phyloP scores from a whole-genome alignment of 2,888 invertebrate species.

The Drosophila villosipedis region DNA sequence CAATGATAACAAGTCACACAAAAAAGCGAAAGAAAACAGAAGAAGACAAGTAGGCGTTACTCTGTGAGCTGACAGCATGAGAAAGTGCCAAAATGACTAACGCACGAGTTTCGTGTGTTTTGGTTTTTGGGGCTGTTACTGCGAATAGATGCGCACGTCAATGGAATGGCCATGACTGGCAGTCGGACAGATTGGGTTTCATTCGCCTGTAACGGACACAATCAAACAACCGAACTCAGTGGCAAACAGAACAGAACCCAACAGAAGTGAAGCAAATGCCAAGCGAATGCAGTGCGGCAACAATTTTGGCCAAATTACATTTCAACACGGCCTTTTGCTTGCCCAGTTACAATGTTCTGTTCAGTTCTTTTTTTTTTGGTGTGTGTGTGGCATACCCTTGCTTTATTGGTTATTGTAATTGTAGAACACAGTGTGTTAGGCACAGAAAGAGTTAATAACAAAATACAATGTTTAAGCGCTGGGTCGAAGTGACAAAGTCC shows the following conservation, averaged over 20 bases:
- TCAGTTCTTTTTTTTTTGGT: not conserved
- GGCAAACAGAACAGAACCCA: constrained; percentile 7
- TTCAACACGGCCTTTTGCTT: constrained; percentile 74
- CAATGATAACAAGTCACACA: constrained; percentile 3
- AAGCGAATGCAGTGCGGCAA: constrained; percentile 65
- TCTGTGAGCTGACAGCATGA: constrained; percentile 75
- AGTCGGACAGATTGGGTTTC: constrained; percentile 81
- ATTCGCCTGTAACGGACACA: constrained; percentile 64
- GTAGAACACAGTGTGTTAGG: not conserved
- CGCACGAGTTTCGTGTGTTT: constrained; percentile 52
- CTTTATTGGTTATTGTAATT: not conserved
- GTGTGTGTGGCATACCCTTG: constrained; percentile 31
- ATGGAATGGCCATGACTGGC: constrained; percentile 58
- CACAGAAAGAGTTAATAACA: not conserved
- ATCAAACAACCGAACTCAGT: constrained; percentile 20
- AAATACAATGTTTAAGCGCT: not conserved
- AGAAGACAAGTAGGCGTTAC: constrained; percentile 60
- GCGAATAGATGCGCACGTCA: constrained; percentile 20
- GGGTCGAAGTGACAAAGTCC: not conserved
- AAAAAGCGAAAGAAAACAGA: constrained; percentile 15
- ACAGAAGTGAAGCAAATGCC: constrained; percentile 38
- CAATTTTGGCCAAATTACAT: constrained; percentile 79
- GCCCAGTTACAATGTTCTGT: constrained; percentile 41
- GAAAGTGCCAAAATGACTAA: constrained; percentile 80
- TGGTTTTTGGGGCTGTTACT: constrained; percentile 20